phyloP scores from a whole-genome alignment of 2,888 invertebrate genomes.

The Pediacus dermestoides region DNA sequence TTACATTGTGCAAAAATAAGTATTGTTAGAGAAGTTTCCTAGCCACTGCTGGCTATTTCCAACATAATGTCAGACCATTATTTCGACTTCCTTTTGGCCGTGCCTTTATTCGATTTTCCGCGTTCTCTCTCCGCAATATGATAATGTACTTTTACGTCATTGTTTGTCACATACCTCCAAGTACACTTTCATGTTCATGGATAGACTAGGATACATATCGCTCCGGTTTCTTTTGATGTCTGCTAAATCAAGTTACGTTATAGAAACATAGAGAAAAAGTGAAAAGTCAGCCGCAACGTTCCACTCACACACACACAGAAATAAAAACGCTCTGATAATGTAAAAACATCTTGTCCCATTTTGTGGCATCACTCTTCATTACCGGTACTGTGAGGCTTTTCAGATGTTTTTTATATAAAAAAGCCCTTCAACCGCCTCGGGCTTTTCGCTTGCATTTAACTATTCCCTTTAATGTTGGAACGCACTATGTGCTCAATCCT shows the following conservation, averaged over 20 bases:
- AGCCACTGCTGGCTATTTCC: slow-evolving; percentile 7
- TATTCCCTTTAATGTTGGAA: slow-evolving; percentile 32
- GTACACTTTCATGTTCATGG: slow-evolving; percentile 5
- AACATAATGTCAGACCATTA: slow-evolving; percentile 13
- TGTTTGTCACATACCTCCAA: slow-evolving; percentile 4
- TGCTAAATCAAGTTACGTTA: slow-evolving; percentile 19
- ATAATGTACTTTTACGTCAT: slow-evolving; percentile 16
- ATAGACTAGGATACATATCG: slow-evolving; percentile 11
- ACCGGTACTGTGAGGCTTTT: slow-evolving; percentile 29
- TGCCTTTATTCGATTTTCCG: slow-evolving; percentile 15
- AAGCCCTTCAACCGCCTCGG: slow-evolving; percentile 21
- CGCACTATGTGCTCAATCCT: slow-evolving; percentile 16
- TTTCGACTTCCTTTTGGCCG: slow-evolving; percentile 11
- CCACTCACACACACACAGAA: too few species aligned
- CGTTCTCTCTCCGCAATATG: slow-evolving; percentile 10
- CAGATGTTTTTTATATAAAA: slow-evolving; percentile 23
- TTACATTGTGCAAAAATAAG: too few species aligned
- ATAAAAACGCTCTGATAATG: slow-evolving; percentile 24
- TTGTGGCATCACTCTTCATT: slow-evolving; percentile 37
- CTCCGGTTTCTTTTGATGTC: slow-evolving; percentile 18
- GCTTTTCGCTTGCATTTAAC: slow-evolving; percentile 30
- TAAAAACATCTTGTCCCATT: slow-evolving; percentile 35
- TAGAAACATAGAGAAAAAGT: slow-evolving; percentile 15
- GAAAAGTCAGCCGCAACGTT: slow-evolving; percentile 20
- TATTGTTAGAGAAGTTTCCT: slow-evolving; percentile 10